Evolutionary conservation across 1,140 invertebrate genomes (phyloP).

Genomic region (Papilio machaon): DNA sequence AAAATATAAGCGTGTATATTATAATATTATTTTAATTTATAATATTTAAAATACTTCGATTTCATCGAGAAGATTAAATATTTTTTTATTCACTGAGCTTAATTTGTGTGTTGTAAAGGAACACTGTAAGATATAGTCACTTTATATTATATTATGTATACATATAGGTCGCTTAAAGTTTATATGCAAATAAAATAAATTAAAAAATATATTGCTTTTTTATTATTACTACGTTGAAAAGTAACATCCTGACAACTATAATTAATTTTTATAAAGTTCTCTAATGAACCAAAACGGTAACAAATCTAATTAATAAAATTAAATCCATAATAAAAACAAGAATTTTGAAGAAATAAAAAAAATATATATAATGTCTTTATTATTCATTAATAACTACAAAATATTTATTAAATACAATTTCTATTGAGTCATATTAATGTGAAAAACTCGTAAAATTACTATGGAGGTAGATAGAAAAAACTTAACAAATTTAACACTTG

Average conservation of each 20-base stretch:
- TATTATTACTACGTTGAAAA: constrained; percentile 44
- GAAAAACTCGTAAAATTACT: not conserved
- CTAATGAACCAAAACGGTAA: not conserved
- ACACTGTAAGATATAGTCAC: constrained; percentile 76
- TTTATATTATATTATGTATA: constrained; percentile 66
- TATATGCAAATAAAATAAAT: constrained; percentile 78
- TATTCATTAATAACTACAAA: constrained; percentile 13
- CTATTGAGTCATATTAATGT: not conserved
- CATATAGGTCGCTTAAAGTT: constrained; percentile 76
- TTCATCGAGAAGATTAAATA: constrained; percentile 68
- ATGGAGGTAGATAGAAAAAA: constrained; percentile 44
- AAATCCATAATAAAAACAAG: too few relatives aligned
- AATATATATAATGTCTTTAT: constrained; percentile 2
- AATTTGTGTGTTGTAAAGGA: constrained; percentile 69
- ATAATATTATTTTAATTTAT: constrained; percentile 51
- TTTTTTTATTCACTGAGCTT: constrained; percentile 77
- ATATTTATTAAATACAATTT: constrained; percentile 27
- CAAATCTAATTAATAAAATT: too few relatives aligned
- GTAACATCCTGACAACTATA: not conserved
- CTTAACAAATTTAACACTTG: constrained; percentile 34
- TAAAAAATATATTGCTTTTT: constrained; percentile 59
- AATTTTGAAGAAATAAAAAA: not conserved
- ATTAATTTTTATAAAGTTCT: not conserved
- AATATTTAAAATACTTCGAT: constrained; percentile 63
- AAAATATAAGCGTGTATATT: constrained; percentile 44